Conservation (phyloP, 2,797 vertebrate species). For the Hemibagrus guttatus region DNA sequence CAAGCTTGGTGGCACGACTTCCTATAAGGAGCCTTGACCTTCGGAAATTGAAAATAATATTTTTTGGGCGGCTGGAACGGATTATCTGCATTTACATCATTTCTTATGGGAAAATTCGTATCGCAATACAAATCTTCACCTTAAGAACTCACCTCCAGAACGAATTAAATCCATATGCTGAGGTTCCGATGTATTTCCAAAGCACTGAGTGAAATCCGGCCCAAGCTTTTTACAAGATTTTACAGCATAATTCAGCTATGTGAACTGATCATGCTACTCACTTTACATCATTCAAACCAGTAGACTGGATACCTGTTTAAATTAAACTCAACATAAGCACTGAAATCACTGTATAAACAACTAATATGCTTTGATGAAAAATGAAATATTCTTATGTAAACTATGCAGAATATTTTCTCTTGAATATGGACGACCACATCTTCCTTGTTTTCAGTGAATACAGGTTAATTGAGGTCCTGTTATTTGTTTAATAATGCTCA, state of each 20-base stretch:
- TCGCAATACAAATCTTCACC: too few species aligned
- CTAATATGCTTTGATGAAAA: background rate
- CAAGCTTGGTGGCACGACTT: too few species aligned
- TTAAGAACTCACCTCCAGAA: too few species aligned
- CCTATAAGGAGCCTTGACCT: too few species aligned
- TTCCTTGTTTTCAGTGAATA: background rate
- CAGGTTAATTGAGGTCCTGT: background rate
- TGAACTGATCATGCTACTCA: background rate
- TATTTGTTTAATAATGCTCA: slow-evolving; percentile 2
- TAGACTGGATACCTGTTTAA: background rate
- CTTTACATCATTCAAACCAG: background rate
- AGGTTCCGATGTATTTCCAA: too few species aligned
- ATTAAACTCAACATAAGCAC: background rate
- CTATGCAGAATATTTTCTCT: background rate
- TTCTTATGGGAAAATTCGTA: too few species aligned
- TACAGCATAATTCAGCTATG: background rate
- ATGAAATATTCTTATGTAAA: background rate
- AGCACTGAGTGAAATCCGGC: background rate
- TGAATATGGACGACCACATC: background rate
- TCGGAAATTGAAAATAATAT: too few species aligned
- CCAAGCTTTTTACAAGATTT: background rate
- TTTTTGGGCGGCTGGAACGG: too few species aligned
- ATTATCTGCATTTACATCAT: too few species aligned
- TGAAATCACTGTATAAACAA: background rate
- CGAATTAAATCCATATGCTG: too few species aligned